Evolutionary conservation across 92 coral and sea anemone genomes (phyloP).

Genomic region (Bergia puertoricense): DNA sequence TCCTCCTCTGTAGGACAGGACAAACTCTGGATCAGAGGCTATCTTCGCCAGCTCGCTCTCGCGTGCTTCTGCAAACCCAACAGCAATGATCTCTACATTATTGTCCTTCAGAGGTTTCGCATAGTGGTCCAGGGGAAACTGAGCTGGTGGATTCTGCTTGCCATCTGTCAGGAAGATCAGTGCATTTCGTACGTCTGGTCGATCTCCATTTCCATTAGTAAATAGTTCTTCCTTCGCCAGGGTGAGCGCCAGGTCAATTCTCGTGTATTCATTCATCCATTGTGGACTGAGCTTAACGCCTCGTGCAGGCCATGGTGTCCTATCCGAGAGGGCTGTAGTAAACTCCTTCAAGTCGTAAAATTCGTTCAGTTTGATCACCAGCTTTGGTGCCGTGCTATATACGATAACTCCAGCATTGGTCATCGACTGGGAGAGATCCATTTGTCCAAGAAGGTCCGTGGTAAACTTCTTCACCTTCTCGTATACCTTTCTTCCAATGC

Average conservation of each 20-base stretch:
- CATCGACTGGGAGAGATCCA: background rate
- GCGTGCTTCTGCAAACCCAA: conserved; percentile 4
- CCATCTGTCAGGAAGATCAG: conserved; percentile 37
- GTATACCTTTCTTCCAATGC: background rate
- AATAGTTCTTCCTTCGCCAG: background rate
- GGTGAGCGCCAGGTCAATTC: background rate
- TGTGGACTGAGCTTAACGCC: background rate
- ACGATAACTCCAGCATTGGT: conserved; percentile 29
- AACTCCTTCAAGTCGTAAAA: background rate
- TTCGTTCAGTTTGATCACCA: conserved; percentile 28
- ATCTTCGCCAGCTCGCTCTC: background rate
- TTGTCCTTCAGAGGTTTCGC: conserved; percentile 4
- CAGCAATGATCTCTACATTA: background rate
- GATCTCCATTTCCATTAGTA: conserved; percentile 2
- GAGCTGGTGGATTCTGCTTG: background rate
- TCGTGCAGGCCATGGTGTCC: background rate
- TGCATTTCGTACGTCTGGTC: conserved; percentile 18
- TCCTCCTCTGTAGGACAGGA: conserved; percentile 12
- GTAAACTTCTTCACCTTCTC: conserved; percentile 13
- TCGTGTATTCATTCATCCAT: conserved; percentile 20
- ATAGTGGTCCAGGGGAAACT: background rate
- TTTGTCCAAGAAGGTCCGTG: background rate
- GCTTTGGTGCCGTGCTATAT: conserved; percentile 14
- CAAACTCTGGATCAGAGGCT: background rate
- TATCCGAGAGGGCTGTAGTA: background rate